Percentiles rank a stretch among this genome's conserved stretches.
These are phyloP conservation scores for Drosophila bunnanda DNA, from an alignment of 2,888 invertebrate species.

Conservation along the genomic window DNA sequence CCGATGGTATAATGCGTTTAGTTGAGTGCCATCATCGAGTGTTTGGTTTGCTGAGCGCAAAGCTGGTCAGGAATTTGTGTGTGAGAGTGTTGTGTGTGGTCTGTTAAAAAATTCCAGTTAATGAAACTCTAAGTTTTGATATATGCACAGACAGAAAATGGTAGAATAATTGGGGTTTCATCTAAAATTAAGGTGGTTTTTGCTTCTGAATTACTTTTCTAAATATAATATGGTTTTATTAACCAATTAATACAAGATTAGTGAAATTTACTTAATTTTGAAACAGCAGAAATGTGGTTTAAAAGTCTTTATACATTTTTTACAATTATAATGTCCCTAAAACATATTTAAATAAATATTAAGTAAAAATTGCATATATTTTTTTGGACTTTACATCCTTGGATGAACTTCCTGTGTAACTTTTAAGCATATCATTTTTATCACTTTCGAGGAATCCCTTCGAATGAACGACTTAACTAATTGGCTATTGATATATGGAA, in stretches of 20 bases:
- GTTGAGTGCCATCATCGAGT: slow-evolving; percentile 18
- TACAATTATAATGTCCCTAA: too few relatives aligned
- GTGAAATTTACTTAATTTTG: too few relatives aligned
- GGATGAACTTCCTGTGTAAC: not conserved
- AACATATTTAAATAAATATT: too few relatives aligned
- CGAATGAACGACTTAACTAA: slow-evolving; percentile 2
- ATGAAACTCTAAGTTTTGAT: not conserved
- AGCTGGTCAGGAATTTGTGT: slow-evolving; percentile 15
- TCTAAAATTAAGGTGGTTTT: not conserved
- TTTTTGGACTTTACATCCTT: not conserved
- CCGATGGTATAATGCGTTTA: slow-evolving; percentile 43
- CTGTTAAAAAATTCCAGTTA: slow-evolving; percentile 6
- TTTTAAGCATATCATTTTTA: not conserved
- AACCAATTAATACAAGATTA: too few relatives aligned
- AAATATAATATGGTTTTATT: not conserved
- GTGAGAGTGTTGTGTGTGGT: slow-evolving; percentile 4
- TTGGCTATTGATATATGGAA: slow-evolving; percentile 6
- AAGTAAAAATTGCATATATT: too few relatives aligned
- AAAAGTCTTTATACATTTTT: too few relatives aligned
- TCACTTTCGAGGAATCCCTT: not conserved
- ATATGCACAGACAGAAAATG: not conserved
- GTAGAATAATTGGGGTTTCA: too few relatives aligned
- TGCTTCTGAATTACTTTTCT: not conserved
- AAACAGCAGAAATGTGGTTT: too few relatives aligned
- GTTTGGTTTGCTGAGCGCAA: slow-evolving; percentile 23